A percentile compares a stretch with the other conserved stretches of the same genome.
phyloP scores from a whole-genome alignment of 2,797 vertebrate species.

The Melanotaenia nigrans region DNA sequence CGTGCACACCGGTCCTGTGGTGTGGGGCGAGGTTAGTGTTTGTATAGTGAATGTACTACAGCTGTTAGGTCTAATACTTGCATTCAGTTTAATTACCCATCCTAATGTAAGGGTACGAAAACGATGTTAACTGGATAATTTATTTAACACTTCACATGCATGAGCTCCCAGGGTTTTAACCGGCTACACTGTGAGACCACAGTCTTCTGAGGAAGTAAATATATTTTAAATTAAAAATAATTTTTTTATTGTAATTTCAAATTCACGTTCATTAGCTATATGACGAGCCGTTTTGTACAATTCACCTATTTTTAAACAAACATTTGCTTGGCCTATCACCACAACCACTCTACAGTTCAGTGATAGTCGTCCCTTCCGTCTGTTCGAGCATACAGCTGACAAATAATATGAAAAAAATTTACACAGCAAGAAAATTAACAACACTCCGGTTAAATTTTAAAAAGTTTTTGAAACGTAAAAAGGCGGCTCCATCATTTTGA shows the following conservation, averaged over 20 bases:
- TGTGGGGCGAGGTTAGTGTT: conserved; percentile 20
- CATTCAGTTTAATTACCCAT: background rate
- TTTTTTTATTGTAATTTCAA: too few relatives aligned
- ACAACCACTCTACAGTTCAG: background rate
- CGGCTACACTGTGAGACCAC: background rate
- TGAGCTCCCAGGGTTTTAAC: background rate
- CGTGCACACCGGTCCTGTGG: conserved; percentile 47
- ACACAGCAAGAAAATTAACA: background rate
- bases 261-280: background rate
- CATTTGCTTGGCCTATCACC: background rate
- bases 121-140: background rate
- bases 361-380: background rate
- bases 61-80: background rate
- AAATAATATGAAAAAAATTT: background rate
- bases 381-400: background rate
- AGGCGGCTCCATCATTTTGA: background rate
- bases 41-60: background rate
- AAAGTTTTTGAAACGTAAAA: background rate
- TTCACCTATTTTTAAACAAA: background rate
- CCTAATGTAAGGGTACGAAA: background rate
- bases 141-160: background rate
- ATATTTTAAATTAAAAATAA: too few relatives aligned
- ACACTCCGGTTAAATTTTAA: background rate
- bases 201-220: background rate
- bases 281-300: background rate